phyloP scores from a whole-genome alignment of 2,888 invertebrate species.

The Stenurella melanura region DNA sequence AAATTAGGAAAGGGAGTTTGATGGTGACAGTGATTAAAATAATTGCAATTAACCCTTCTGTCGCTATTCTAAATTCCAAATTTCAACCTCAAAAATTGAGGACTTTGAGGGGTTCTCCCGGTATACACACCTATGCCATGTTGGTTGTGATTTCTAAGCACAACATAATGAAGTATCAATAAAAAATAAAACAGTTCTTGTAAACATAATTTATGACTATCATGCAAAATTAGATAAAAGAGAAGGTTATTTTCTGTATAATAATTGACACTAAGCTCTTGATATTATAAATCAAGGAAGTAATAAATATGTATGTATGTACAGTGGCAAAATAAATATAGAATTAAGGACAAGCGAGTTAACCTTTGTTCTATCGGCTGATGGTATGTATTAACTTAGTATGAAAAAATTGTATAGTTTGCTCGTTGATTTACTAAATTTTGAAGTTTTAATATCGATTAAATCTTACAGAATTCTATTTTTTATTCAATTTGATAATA shows the following conservation, averaged over 20 bases:
- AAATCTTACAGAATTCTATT: too few relatives aligned
- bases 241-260: neutral
- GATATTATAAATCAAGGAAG: neutral
- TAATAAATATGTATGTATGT: neutral
- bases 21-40: too few relatives aligned
- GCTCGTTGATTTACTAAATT: neutral
- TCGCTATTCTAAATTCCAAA: too few relatives aligned
- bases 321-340: neutral
- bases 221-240: neutral
- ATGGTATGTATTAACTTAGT: neutral
- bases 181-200: too few relatives aligned
- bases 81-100: too few relatives aligned
- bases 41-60: too few relatives aligned
- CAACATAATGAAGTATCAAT: too few relatives aligned
- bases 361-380: neutral
- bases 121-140: too few relatives aligned
- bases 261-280: neutral
- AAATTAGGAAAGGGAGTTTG: too few relatives aligned
- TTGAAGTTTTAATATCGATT: neutral
- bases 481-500: neutral
- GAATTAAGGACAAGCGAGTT: neutral
- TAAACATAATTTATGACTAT: neutral
- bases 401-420: neutral
- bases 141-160: too few relatives aligned
- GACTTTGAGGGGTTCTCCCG: too few relatives aligned